A percentile compares a stretch with the other conserved stretches of the same genome.
Evolutionary conservation across 2,888 invertebrate species (phyloP).

Genomic region (Agriopis leucophaearia): DNA sequence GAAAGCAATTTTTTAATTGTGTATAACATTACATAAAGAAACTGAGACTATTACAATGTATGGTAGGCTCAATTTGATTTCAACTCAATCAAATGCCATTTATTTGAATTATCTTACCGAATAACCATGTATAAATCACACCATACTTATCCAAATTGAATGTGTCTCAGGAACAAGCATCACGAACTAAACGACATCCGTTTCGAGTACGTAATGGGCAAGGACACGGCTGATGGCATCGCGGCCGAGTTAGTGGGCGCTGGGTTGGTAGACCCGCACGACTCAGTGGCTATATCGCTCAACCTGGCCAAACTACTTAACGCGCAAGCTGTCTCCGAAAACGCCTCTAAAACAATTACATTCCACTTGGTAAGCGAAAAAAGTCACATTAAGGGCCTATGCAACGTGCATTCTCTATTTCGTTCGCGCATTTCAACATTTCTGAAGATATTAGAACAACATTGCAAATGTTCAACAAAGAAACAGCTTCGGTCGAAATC

Average conservation of each 20-base stretch:
- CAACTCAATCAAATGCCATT: no score
- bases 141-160: neutral
- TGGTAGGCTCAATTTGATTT: no score
- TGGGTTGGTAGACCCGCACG: conserved; percentile 93
- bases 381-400: no score
- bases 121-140: neutral
- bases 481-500: no score
- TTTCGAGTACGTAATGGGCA: conserved; percentile 97
- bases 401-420: no score
- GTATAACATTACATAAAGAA: no score
- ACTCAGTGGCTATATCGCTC: conserved; percentile 65
- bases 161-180: conserved; percentile 90
- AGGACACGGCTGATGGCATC: conserved; percentile 96
- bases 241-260: conserved; percentile 97
- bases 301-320: conserved; percentile 67
- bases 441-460: no score
- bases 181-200: conserved; percentile 98
- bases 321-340: conserved; percentile 34
- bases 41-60: no score
- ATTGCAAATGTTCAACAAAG: no score
- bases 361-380: conserved; percentile 68
- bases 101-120: no score
- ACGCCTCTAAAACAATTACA: conserved; percentile 57
- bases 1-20: no score
- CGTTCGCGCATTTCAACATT: no score